These are phyloP conservation scores for Euura lappo DNA, from an alignment of 1,140 invertebrate species.

Conservation along the genomic window DNA sequence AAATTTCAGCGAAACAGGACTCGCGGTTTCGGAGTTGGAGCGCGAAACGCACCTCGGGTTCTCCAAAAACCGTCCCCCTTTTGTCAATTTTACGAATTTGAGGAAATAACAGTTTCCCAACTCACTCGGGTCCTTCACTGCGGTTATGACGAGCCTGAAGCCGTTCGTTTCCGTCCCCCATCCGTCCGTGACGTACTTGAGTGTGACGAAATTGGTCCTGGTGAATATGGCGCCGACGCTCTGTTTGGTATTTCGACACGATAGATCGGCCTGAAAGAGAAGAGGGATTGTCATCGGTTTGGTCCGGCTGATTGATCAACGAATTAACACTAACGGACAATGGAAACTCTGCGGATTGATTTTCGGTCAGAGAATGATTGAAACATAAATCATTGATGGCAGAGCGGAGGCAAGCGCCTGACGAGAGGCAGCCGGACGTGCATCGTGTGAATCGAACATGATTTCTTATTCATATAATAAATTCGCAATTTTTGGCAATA, in stretches of 20 bases:
- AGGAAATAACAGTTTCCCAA: slow-evolving; percentile 33
- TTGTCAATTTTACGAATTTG: not conserved
- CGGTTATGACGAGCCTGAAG: slow-evolving; percentile 91
- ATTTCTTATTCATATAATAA: too few species aligned
- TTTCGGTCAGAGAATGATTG: too few species aligned
- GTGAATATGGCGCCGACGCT: slow-evolving; percentile 87
- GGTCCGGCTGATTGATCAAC: too few species aligned
- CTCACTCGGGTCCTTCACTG: slow-evolving; percentile 92
- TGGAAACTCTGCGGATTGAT: too few species aligned
- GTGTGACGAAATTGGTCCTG: slow-evolving; percentile 89
- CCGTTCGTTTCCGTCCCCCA: slow-evolving; percentile 91
- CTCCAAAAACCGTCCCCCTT: too few species aligned
- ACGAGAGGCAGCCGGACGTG: not conserved
- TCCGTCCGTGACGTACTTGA: slow-evolving; percentile 91
- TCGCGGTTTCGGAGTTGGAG: too few species aligned
- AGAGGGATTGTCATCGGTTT: slow-evolving; percentile 23
- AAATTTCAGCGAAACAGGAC: too few species aligned
- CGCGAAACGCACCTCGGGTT: too few species aligned
- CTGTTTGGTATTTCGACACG: slow-evolving; percentile 87
- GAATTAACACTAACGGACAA: too few species aligned
- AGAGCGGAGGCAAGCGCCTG: not conserved
- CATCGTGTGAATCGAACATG: too few species aligned
- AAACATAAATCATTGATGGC: not conserved
- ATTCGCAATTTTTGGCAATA: too few species aligned
- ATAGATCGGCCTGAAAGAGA: slow-evolving; percentile 80